Evolutionary conservation across 1,140 invertebrate species (phyloP).

Genomic region (Coenobita brevimanus): DNA sequence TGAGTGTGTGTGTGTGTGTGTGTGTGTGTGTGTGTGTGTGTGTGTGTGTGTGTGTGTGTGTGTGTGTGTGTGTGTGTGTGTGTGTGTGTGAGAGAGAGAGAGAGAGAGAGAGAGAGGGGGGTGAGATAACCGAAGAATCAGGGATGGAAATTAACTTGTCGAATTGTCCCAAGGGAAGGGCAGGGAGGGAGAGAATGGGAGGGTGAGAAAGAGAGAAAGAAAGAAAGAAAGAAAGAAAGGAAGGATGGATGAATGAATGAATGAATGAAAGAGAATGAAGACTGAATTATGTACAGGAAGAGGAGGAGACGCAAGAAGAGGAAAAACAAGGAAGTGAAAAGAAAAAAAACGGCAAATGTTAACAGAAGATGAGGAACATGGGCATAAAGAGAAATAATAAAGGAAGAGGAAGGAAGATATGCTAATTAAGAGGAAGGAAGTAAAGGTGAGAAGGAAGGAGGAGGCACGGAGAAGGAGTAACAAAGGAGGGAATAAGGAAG

Average conservation of each 20-base stretch:
- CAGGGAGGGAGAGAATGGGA: too few species aligned
- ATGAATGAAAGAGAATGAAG: too few species aligned
- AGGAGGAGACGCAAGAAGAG: too few species aligned
- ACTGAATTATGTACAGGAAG: too few species aligned
- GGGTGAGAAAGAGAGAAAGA: not conserved
- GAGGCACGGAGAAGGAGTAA: not conserved
- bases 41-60: not conserved
- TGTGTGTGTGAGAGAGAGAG: not conserved
- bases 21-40: conserved; percentile 22
- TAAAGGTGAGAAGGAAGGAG: not conserved
- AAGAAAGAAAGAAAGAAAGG: not conserved
- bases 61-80: not conserved
- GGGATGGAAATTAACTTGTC: not conserved
- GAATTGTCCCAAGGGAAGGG: not conserved
- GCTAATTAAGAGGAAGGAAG: not conserved
- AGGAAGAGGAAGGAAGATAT: not conserved
- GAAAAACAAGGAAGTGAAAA: not conserved
- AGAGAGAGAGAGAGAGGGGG: not conserved
- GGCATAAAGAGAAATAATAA: too few species aligned
- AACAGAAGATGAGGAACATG: not conserved
- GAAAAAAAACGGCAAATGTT: not conserved
- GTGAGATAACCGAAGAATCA: not conserved
- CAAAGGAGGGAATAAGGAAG: not conserved
- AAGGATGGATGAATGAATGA: not conserved
- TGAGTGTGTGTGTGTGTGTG: not conserved